Evolutionary conservation across 2,888 invertebrate species (phyloP), one percentile per base, ranked within the genome.

Genomic region (Melieria omissa): DNA sequence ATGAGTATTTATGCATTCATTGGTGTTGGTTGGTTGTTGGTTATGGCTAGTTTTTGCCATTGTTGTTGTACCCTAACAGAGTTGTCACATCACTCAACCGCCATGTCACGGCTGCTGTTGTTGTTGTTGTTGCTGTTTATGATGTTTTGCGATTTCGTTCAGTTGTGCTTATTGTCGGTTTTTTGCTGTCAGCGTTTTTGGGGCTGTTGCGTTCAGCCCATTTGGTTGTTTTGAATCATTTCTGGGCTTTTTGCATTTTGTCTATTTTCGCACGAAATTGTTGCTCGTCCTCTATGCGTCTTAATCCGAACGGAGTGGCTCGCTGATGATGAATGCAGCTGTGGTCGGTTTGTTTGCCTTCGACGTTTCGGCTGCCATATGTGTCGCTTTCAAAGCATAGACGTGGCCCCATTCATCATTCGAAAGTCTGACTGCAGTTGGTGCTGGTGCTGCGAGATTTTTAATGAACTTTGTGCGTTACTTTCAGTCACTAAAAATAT

Each of bases 31-130:
- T n/a, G n/a, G n/a, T n/a, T n/a, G 61, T 41, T 63, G 62, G 62
- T 3, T 49, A 9, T 6, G 12, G 8, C 14, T 52, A 29, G 52
- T 52, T 52, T 0, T 52, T 52, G 1, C 9, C 5, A 8, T 62
- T 78, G 76, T 78, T 78, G 76, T 81, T 29, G 29, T 81, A 80
- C 81, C 73, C 75, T 76, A 79, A 76, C 80, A 79, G 77, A 78
- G 81, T 80, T 81, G 80, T 81, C 81, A 77, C 78, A 74, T 77
- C 77, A 76, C 74, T 77, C 74, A 75, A 74, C 75, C 76, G 78
- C 75, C 78, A 71, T 72, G 78, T 76, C 76, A 78, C 69, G 62
- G 61, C 65, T 42, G 16, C 62, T 66, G n/a, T 65, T 76, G 72
- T 73, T 76, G 72, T 68, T n/a, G 12, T 12, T 52, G 52, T 52